phyloP scores from a whole-genome alignment of 2,113 vertebrate species.

The Cyanoramphus novaezelandiae region DNA sequence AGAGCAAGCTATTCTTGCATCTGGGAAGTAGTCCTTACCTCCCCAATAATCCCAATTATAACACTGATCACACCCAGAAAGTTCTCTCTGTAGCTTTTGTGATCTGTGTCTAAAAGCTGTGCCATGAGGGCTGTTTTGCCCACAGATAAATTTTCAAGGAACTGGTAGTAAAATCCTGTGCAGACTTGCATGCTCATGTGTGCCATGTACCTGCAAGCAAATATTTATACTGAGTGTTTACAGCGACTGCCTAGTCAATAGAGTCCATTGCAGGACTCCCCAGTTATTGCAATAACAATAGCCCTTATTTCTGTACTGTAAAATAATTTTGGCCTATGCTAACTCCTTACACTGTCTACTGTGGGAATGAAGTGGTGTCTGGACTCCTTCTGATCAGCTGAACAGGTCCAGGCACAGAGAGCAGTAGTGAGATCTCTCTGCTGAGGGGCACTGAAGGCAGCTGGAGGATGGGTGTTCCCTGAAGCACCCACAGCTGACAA shows the following conservation, averaged over 20 bases:
- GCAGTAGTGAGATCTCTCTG: not conserved
- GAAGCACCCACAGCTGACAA: not conserved
- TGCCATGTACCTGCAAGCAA: not conserved
- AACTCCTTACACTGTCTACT: not conserved
- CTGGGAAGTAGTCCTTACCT: not conserved
- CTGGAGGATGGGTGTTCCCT: not conserved
- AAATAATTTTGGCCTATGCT: not conserved
- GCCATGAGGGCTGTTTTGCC: not conserved
- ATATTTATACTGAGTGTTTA: not conserved
- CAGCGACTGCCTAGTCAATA: not conserved
- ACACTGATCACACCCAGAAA: not conserved
- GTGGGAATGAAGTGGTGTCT: not conserved
- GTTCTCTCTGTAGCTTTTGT: not conserved
- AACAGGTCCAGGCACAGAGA: rapidly evolving
- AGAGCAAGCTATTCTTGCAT: not conserved
- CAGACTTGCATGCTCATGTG: rapidly evolving
- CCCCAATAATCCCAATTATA: not conserved
- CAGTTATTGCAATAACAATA: not conserved
- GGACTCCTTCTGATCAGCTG: not conserved
- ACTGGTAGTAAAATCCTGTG: not conserved
- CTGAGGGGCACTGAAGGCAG: not conserved
- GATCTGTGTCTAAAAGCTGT: not conserved
- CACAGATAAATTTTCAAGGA: not conserved
- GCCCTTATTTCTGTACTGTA: not conserved
- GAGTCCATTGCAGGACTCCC: not conserved